phyloP scores from a whole-genome alignment of 1,140 invertebrate species.

The Drosophila setifemur region DNA sequence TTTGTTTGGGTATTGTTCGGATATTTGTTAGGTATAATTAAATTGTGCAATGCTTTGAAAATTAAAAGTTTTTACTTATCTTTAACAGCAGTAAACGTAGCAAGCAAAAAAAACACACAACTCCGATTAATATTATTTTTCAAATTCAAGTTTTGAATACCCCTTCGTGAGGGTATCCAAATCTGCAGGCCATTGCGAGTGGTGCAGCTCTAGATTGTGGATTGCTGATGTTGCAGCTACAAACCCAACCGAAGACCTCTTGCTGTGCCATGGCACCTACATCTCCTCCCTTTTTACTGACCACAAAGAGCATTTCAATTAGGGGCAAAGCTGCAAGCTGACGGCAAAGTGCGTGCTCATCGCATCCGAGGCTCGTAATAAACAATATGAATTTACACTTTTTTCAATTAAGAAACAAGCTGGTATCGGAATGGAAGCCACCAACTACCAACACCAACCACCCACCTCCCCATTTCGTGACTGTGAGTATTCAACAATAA shows the following conservation, averaged over 20 bases:
- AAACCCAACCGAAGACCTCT: slow-evolving; percentile 26
- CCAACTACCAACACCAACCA: too few species aligned
- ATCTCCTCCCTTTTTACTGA: not conserved
- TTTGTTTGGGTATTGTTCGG: too few species aligned
- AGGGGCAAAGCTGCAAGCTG: slow-evolving; percentile 40
- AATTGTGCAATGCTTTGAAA: too few species aligned
- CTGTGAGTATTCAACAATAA: slow-evolving; percentile 31
- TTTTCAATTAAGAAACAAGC: slow-evolving; percentile 66
- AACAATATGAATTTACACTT: slow-evolving; percentile 62
- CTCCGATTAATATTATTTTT: too few species aligned
- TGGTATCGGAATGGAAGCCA: too few species aligned
- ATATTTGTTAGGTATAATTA: too few species aligned
- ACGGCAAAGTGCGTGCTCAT: slow-evolving; percentile 64
- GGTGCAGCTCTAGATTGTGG: not conserved
- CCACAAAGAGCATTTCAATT: slow-evolving; percentile 52
- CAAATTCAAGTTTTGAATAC: too few species aligned
- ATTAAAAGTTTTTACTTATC: too few species aligned
- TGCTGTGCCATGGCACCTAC: slow-evolving; percentile 30
- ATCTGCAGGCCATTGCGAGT: not conserved
- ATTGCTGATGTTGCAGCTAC: slow-evolving; percentile 23
- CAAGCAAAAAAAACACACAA: too few species aligned
- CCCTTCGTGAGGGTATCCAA: not conserved
- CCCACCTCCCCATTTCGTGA: not conserved
- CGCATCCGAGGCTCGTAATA: slow-evolving; percentile 27
- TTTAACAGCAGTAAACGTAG: too few species aligned